Conservation (phyloP, 1,140 invertebrate genomes). For the Micrasema minimum region DNA sequence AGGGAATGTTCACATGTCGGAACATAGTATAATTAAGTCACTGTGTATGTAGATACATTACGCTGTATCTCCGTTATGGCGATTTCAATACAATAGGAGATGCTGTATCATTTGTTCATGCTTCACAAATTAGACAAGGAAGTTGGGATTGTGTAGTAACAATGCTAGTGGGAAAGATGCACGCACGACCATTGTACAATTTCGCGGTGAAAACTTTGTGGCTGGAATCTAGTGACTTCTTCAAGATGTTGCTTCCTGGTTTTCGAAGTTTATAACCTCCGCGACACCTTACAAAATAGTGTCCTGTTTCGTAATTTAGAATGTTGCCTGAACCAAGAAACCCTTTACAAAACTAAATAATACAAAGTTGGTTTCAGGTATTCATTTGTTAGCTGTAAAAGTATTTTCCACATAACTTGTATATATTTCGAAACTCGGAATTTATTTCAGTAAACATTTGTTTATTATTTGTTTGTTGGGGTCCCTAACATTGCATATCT, state of each 20-base stretch:
- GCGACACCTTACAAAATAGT: background rate
- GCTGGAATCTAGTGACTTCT: slow-evolving; percentile 1
- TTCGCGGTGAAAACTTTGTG: slow-evolving; percentile 1
- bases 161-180: slow-evolving; percentile 9
- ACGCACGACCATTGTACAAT: slow-evolving; percentile 6
- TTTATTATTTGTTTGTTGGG: no score
- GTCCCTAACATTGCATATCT: no score
- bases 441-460: no score
- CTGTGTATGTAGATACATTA: background rate
- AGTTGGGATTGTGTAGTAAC: background rate
- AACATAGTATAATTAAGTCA: slow-evolving; percentile 4
- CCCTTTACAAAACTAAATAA: no score
- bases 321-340: no score
- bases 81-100: slow-evolving; percentile 25
- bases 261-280: background rate
- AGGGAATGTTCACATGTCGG: background rate
- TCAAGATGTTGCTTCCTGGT: slow-evolving; percentile 3
- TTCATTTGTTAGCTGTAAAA: no score
- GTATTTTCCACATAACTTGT: no score
- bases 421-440: no score
- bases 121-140: slow-evolving; percentile 26
- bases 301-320: no score
- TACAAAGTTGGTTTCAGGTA: no score
- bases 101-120: slow-evolving; percentile 14
- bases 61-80: background rate